Base-by-base conservation (phyloP, 2,888 invertebrate species). In the Apomyelois bistriatella region DNA sequence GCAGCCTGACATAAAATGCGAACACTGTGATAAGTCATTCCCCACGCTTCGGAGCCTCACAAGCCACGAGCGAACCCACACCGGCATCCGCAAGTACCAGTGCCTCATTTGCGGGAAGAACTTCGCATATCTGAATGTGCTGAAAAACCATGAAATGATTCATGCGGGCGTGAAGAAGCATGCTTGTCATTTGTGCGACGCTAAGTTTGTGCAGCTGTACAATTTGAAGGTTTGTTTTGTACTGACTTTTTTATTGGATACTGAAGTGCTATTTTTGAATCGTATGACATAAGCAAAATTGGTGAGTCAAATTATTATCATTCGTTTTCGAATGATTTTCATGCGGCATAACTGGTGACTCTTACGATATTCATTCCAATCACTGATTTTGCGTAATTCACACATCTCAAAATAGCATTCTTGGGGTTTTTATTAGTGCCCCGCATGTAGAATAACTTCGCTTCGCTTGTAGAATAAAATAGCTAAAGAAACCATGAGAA, bases 121-220 rank as follows among this genome's bases (percentile, higher is more conserved):
- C 66, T 94, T 93, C 68, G 93, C 92, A 0, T 93, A 93, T 37
- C 91, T 93, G 60, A 93, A 93, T 62, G 93, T 93, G 65, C 75
- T 95, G 47, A 92, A 92, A 66, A 94, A 94, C 64, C 95, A 95
- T 65, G 94, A 94, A 68, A 85, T 93, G 58, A 94, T 94, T 15
- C 95, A 95, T 65, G 90, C 92, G 0, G 94, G 94, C 0, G 82
- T 94, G 35, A 94, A 94, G 71, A 93, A 94, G 58, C 94, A 92
- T 64, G 90, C 92, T 10, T 95, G 95, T 64, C 93, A 94, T 65
- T 85, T 94, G 42, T 95, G 95, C 66, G 93, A 94, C 74, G 91
- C 90, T 66, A 91, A 80, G 64, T 88, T 90, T 59, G 84, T 88
- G 36, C 90, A 90, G 64, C 75, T 76, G 1, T 82, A 82, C 61